Evolutionary conservation across 2,888 invertebrate genomes (phyloP).

Genomic region (Acrocyrtus sp.): DNA sequence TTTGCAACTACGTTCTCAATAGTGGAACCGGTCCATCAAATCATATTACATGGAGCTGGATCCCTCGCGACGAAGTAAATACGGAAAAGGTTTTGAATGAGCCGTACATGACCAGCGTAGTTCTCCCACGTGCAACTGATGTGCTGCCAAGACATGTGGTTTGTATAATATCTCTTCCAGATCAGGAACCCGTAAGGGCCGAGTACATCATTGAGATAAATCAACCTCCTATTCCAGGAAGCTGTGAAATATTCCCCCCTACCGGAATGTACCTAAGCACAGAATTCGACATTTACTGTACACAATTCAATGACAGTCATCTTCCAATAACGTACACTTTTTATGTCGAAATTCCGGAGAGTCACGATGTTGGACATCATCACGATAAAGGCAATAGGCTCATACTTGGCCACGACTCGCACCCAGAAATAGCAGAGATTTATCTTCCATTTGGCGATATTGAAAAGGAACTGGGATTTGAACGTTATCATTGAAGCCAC

Average conservation of each 20-base stretch:
- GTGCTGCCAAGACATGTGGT: neutral
- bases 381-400: constrained; percentile 7
- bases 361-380: too few relatives aligned
- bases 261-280: constrained; percentile 11
- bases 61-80: neutral
- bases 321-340: constrained; percentile 15
- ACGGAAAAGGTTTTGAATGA: constrained; percentile 5
- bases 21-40: neutral
- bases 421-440: neutral
- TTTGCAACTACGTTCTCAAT: neutral
- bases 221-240: constrained; percentile 7
- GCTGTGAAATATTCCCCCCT: neutral
- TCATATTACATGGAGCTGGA: constrained; percentile 10
- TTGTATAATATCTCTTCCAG: neutral
- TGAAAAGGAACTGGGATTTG: neutral
- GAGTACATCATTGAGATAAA: constrained; percentile 8
- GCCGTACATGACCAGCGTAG: neutral
- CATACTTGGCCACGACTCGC: constrained; percentile 18
- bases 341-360: constrained; percentile 3
- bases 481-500: neutral
- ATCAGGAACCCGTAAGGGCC: neutral
- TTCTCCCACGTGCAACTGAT: neutral
- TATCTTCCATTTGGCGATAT: constrained; percentile 23
- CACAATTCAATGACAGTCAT: neutral
- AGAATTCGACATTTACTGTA: constrained; percentile 12